These are phyloP conservation scores for Micoletzkya japonica DNA, from an alignment of 2,888 invertebrate genomes.

Conservation along the genomic window DNA sequence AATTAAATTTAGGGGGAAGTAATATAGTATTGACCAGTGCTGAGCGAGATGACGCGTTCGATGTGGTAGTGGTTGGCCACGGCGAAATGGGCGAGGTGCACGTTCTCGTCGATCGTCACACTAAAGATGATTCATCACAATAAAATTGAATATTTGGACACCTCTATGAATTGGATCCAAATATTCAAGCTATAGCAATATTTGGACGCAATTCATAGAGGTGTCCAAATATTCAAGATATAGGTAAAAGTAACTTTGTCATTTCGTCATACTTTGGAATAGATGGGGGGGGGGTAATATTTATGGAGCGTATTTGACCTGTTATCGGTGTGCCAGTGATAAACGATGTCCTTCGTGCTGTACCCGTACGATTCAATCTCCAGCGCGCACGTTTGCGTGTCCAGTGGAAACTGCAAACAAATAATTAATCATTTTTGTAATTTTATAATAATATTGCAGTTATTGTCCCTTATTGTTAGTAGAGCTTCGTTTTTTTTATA, in stretches of 20 bases:
- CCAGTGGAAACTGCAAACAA: constrained; percentile 58
- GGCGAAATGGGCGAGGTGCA: constrained; percentile 65
- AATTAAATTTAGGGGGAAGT: neutral
- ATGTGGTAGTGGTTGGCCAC: constrained; percentile 60
- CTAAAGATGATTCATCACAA: no score
- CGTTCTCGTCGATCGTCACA: constrained; percentile 63
- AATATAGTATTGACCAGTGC: constrained; percentile 46
- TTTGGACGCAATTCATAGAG: no score
- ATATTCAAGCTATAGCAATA: no score
- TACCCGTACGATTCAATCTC: constrained; percentile 65
- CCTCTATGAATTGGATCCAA: no score
- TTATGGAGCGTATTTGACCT: neutral
- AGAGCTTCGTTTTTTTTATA: no score
- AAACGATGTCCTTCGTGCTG: constrained; percentile 64
- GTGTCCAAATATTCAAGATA: no score
- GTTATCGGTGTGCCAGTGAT: constrained; percentile 61
- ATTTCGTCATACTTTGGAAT: neutral
- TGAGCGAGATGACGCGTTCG: constrained; percentile 61
- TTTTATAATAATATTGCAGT: neutral
- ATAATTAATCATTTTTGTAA: neutral
- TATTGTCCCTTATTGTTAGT: neutral
- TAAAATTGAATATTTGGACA: no score
- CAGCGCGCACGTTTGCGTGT: constrained; percentile 59
- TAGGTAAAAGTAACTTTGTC: no score
- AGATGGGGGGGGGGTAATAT: neutral